Evolutionary conservation across 2,888 invertebrate genomes (phyloP).

Genomic region (Macrophya alboannulata): DNA sequence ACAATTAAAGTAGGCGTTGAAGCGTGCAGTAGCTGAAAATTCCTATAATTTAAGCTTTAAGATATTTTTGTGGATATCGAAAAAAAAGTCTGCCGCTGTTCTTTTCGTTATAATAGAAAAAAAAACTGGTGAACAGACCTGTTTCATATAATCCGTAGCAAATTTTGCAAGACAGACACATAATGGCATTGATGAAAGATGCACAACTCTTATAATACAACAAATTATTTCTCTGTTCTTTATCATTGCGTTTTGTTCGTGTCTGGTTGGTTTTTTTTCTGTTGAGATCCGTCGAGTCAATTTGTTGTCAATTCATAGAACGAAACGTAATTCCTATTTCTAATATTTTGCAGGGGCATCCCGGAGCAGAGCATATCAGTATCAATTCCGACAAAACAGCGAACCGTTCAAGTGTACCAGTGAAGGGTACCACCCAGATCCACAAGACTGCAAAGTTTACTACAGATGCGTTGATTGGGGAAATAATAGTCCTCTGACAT

Average conservation of each 20-base stretch:
- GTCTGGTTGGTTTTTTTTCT: not conserved
- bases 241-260: not conserved
- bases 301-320: not conserved
- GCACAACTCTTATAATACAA: not conserved
- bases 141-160: not conserved
- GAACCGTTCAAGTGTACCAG: conserved; percentile 82
- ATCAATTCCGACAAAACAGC: conserved; percentile 12
- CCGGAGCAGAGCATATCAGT: conserved; percentile 31
- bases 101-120: not conserved
- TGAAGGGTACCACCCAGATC: conserved; percentile 89
- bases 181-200: conserved; percentile 10
- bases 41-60: not conserved
- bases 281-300: not conserved
- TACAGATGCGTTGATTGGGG: conserved; percentile 88
- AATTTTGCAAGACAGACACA: not conserved
- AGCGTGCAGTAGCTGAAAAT: conserved; percentile 1
- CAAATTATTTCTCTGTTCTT: not conserved
- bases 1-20: conserved; percentile 16
- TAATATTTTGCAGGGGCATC: conserved; percentile 21
- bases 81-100: not conserved
- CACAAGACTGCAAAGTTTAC: conserved; percentile 87
- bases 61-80: not conserved
- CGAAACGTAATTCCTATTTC: not conserved
- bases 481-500: conserved; percentile 81
- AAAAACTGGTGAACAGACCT: not conserved